Base-by-base conservation (phyloP, 2,888 invertebrate species). In the Leptura quadrifasciata region DNA sequence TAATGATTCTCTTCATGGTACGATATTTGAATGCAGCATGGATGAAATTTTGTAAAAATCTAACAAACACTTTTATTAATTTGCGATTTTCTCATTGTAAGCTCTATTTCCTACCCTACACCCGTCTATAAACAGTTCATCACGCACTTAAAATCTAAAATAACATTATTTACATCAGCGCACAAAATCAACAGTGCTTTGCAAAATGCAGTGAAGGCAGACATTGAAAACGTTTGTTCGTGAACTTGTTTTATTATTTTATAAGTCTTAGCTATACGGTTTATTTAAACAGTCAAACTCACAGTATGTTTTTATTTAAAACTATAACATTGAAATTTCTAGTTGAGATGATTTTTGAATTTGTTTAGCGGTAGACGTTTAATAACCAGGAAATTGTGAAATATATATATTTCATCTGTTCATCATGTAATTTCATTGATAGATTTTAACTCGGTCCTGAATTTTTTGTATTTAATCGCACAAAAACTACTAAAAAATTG, bases 141-240 rank as follows among this genome's bases (percentile, higher is more conserved):
- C 68, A 65, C 76, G 79, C 77, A 75, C 77, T 80, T 80, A 80
- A 68, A 61, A 76, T 73, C 78, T 80, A 79, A 76, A 75, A 69
- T 76, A 80, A 80, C 78, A 76, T 76, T 80, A 80, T 78, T 63
- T 78, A 78, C 80, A 82, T 81, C 78, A 83, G 83, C 82, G 83
- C 83, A 82, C 83, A 84, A 85, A 84, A 84, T 84, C 80, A 87
- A 87, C 87, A 87, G 88, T 88, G 88, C 87, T 85, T 87, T 84
- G 87, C 86, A 86, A 85, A 86, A 85, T 87, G 87, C 87, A 86
- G 87, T 88, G 87, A 88, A 88, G 88, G 87, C 88, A 87, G 84
- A 87, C 85, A 86, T 86, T 86, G 83, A 87, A 82, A 82, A 80
- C 79, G 65, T 78, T 76, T 75, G 63, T 79, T 80, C 31, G 69